A percentile compares a stretch with the other conserved stretches of the same genome.
These are phyloP conservation scores for Cynoglossus semilaevis DNA, from an alignment of 2,113 vertebrate species.

Conservation along the genomic window DNA sequence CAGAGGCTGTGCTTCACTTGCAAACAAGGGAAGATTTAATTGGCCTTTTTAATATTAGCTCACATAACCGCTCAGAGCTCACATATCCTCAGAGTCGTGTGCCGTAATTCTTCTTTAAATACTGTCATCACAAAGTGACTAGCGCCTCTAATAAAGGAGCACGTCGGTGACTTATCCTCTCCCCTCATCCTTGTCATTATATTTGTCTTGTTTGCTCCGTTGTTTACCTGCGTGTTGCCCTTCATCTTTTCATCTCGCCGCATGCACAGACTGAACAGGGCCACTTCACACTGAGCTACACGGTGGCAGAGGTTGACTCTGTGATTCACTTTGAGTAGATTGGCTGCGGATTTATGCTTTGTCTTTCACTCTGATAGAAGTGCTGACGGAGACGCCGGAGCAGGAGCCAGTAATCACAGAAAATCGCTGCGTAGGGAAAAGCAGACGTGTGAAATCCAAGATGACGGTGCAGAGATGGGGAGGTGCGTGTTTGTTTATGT, in stretches of 20 bases:
- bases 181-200: background rate
- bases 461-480: slow-evolving; percentile 11
- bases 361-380: slow-evolving; percentile 31
- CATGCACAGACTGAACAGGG: slow-evolving; percentile 28
- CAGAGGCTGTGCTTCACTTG: no score
- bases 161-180: background rate
- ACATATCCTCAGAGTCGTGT: no score
- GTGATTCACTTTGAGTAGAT: slow-evolving; percentile 62
- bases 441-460: slow-evolving; percentile 37
- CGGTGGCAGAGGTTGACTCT: slow-evolving; percentile 51
- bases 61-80: no score
- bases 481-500: slow-evolving; percentile 3
- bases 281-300: slow-evolving; percentile 24
- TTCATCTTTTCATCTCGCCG: background rate
- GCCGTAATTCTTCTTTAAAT: no score
- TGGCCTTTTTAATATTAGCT: no score
- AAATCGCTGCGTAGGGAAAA: slow-evolving; percentile 60
- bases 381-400: slow-evolving; percentile 58
- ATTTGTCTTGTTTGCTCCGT: background rate
- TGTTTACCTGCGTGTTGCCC: background rate
- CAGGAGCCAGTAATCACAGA: slow-evolving; percentile 53
- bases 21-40: no score
- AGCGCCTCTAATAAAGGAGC: no score
- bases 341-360: slow-evolving; percentile 63
- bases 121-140: background rate